These are phyloP conservation scores for Epinotia nisella DNA, from an alignment of 2,888 invertebrate genomes.

Conservation along the genomic window DNA sequence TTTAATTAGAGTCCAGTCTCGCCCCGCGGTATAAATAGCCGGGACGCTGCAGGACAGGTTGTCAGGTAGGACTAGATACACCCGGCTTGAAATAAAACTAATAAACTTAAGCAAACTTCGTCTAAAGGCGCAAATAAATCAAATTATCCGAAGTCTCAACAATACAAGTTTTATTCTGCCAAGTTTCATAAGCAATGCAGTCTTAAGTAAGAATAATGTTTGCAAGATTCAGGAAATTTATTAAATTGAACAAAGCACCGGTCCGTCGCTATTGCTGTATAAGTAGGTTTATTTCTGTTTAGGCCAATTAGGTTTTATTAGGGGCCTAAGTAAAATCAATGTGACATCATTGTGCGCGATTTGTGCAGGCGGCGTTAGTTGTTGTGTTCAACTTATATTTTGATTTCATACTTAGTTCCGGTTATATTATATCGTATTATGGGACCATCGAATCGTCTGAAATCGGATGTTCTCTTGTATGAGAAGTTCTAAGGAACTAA, in stretches of 20 bases:
- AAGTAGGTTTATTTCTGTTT: neutral
- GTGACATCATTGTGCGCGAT: neutral
- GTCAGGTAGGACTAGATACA: constrained; percentile 56
- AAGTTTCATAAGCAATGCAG: neutral
- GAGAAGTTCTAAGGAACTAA: no score
- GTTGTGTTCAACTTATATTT: neutral
- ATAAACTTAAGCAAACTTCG: constrained; percentile 47
- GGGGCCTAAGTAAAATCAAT: constrained; percentile 4
- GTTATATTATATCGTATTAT: neutral
- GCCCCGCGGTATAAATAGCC: constrained; percentile 55
- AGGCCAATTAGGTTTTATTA: constrained; percentile 13
- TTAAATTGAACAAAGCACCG: neutral
- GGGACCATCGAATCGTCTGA: no score
- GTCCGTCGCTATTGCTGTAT: no score
- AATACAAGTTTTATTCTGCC: constrained; percentile 10
- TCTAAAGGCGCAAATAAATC: constrained; percentile 32
- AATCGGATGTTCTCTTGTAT: no score
- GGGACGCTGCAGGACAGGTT: constrained; percentile 59
- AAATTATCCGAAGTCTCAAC: constrained; percentile 14
- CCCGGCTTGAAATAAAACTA: constrained; percentile 63
- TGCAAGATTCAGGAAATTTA: neutral
- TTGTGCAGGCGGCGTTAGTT: neutral
- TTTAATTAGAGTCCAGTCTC: constrained; percentile 48
- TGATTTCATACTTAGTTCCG: neutral
- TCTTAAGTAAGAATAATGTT: neutral